Conservation (phyloP, 2,888 invertebrate genomes). For the Drosophila nr. medialis region DNA sequence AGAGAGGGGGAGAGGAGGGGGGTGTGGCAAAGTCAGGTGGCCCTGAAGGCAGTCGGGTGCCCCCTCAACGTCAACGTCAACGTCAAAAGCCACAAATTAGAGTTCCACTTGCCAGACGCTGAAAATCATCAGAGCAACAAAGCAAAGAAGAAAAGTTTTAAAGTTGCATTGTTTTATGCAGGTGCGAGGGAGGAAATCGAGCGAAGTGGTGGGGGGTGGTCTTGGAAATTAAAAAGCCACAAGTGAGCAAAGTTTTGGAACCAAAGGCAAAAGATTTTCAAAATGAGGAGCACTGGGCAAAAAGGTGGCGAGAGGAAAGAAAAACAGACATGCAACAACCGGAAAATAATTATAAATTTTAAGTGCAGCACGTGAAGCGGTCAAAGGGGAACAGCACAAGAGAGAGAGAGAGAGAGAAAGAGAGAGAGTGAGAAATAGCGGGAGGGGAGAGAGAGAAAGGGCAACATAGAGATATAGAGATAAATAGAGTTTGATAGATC, state of each 20-base stretch:
- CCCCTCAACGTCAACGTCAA: constrained; percentile 32
- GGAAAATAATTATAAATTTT: constrained; percentile 78
- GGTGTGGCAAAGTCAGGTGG: constrained; percentile 32
- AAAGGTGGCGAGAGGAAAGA: constrained; percentile 19
- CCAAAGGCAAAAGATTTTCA: constrained; percentile 55
- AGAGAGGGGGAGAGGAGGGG: background rate
- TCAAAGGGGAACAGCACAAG: constrained; percentile 1
- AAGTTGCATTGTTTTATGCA: constrained; percentile 69
- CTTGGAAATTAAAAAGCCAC: constrained; percentile 62
- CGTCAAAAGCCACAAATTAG: constrained; percentile 59
- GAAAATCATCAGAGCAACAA: constrained; percentile 32
- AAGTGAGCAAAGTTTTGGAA: constrained; percentile 39
- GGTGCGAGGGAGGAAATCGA: constrained; percentile 15
- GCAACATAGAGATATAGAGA: background rate
- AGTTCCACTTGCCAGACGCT: constrained; percentile 34
- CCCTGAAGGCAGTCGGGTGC: constrained; percentile 41
- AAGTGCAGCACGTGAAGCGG: constrained; percentile 46
- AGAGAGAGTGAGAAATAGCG: background rate
- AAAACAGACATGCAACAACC: constrained; percentile 59
- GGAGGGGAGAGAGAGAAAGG: background rate
- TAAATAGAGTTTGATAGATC: constrained; percentile 19
- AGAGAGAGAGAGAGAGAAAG: background rate
- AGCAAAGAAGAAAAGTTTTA: constrained; percentile 54
- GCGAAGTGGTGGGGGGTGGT: too few species aligned
- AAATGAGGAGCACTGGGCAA: constrained; percentile 16